Conservation (phyloP, 2,797 vertebrate species). For the Chaenodraco wilsoni region DNA sequence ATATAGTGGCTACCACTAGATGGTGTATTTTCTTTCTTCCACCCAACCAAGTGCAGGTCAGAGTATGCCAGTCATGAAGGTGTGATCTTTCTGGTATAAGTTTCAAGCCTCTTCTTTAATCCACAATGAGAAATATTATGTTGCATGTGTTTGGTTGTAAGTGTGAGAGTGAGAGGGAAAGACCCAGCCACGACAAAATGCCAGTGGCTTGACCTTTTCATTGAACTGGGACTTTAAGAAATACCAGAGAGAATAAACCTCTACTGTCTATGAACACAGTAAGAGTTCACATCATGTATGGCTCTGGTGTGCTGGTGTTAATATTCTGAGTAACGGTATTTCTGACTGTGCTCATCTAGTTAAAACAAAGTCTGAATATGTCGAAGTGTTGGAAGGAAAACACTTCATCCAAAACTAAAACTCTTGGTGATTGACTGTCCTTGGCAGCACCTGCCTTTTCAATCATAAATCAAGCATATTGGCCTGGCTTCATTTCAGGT, state of each 20-base stretch:
- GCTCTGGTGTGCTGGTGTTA: neutral
- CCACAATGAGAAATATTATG: rapidly evolving
- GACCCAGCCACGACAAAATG: neutral
- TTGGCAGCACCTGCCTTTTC: slow-evolving; percentile 19
- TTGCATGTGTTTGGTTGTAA: neutral
- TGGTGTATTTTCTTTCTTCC: slow-evolving; percentile 30
- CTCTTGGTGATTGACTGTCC: slow-evolving; percentile 41
- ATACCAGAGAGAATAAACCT: neutral
- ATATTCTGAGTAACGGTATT: neutral
- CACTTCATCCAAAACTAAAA: slow-evolving; percentile 23
- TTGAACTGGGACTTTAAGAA: neutral
- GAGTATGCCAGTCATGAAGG: neutral
- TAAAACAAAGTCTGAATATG: slow-evolving; percentile 29
- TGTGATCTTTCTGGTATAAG: neutral
- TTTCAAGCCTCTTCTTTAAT: neutral
- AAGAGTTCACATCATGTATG: neutral
- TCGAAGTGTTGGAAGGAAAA: slow-evolving; percentile 20
- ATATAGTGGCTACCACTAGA: slow-evolving; percentile 38
- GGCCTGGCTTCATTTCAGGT: slow-evolving; percentile 24
- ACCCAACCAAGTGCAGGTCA: neutral
- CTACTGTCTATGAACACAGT: neutral
- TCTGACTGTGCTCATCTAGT: slow-evolving; percentile 1
- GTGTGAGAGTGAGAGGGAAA: neutral
- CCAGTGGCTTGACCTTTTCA: neutral
- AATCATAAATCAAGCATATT: slow-evolving; percentile 28